Evolutionary conservation across 2,113 vertebrate species (phyloP).

Genomic region (Litocranius walleri): DNA sequence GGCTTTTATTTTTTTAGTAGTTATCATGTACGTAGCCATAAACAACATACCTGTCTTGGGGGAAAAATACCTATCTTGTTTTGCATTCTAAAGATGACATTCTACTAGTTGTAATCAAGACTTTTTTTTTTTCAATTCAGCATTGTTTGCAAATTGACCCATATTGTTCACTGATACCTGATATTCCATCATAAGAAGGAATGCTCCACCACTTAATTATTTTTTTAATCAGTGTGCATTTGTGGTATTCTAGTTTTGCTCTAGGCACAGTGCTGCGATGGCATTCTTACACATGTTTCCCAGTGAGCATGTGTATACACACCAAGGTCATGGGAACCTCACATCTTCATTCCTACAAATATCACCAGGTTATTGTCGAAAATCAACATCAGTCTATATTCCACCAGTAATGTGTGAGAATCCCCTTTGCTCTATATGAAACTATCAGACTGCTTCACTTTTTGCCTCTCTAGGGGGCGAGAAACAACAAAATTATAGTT

Average conservation of each 20-base stretch:
- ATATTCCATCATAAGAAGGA: neutral
- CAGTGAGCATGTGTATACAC: neutral
- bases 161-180: neutral
- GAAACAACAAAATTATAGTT: neutral
- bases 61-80: neutral
- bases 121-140: neutral
- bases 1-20: neutral
- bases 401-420: neutral
- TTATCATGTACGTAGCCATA: neutral
- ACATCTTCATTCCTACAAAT: neutral
- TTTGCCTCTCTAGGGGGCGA: neutral
- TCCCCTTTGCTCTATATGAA: neutral
- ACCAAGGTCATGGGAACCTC: neutral
- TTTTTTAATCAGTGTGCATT: neutral
- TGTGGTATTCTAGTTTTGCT: neutral
- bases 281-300: neutral
- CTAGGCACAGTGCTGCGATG: neutral
- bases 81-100: neutral
- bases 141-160: neutral
- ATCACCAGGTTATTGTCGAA: neutral
- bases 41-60: neutral
- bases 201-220: neutral
- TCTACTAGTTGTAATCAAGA: neutral
- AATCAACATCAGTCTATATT: neutral
- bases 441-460: neutral